These are phyloP conservation scores for Macroramphosus scolopax DNA, from an alignment of 2,797 vertebrate species.

Conservation along the genomic window DNA sequence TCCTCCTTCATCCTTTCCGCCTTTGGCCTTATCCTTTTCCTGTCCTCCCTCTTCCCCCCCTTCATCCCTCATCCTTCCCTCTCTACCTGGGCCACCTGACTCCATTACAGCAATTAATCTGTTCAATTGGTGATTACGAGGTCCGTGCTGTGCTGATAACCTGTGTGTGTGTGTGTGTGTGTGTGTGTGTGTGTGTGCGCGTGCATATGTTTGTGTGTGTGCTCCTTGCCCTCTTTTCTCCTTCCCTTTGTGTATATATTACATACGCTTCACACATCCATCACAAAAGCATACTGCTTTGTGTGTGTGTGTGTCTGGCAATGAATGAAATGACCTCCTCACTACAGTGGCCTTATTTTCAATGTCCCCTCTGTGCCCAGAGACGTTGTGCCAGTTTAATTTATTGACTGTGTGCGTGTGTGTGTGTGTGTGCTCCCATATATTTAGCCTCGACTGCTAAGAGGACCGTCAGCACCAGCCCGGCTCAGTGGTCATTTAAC, in stretches of 20 bases:
- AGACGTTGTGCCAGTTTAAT: constrained; percentile 48
- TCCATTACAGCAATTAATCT: constrained; percentile 51
- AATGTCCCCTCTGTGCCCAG: constrained; percentile 25
- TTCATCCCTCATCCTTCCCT: constrained; percentile 38
- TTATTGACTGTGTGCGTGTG: constrained; percentile 38
- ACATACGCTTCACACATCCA: too few species aligned
- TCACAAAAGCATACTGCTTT: too few species aligned
- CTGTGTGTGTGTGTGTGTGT: constrained; percentile 11
- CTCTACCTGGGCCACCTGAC: constrained; percentile 28
- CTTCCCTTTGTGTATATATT: background rate
- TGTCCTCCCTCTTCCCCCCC: constrained; percentile 7
- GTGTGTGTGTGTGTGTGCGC: constrained; percentile 1
- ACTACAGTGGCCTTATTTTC: constrained; percentile 42
- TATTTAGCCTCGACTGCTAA: constrained; percentile 49
- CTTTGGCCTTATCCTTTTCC: constrained; percentile 21
- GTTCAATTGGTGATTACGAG: constrained; percentile 39
- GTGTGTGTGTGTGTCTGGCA: background rate
- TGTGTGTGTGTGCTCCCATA: constrained; percentile 17
- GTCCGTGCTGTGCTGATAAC: constrained; percentile 20
- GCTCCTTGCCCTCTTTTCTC: too few species aligned
- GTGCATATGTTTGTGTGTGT: background rate
- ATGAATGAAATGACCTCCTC: constrained; percentile 41
- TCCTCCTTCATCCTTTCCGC: constrained; percentile 38
- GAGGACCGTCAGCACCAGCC: constrained; percentile 32
- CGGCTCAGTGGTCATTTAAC: constrained; percentile 43